Evolutionary conservation across 2,888 invertebrate species (phyloP).

Genomic region (Papilio protenor): DNA sequence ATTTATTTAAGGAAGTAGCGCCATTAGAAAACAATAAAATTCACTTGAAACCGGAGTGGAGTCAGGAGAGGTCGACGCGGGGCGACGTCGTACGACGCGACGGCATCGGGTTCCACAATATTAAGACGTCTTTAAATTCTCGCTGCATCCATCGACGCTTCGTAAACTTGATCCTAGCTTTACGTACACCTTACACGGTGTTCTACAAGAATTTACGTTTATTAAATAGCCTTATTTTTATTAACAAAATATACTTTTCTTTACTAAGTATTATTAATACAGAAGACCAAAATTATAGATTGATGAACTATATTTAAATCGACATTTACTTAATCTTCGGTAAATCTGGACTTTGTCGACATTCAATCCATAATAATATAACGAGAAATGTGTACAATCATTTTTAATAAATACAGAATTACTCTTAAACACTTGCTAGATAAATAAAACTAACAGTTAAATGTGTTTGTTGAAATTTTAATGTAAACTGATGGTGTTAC

Average conservation of each 20-base stretch:
- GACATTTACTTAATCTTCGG: not conserved
- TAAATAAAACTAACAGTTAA: not conserved
- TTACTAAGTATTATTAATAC: too few relatives aligned
- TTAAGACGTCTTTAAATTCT: conserved; percentile 58
- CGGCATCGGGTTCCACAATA: conserved; percentile 58
- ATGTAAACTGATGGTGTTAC: conserved; percentile 6
- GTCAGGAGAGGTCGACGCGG: conserved; percentile 44
- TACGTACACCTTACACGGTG: conserved; percentile 31
- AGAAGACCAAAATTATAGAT: not conserved
- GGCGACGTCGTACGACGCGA: not conserved
- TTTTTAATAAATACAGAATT: too few relatives aligned
- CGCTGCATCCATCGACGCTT: conserved; percentile 51
- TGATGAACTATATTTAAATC: not conserved
- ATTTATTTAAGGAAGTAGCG: conserved; percentile 51
- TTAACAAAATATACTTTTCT: too few relatives aligned
- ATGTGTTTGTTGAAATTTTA: not conserved
- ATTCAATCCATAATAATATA: too few relatives aligned
- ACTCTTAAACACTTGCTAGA: too few relatives aligned
- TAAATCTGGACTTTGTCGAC: too few relatives aligned
- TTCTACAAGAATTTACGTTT: conserved; percentile 3
- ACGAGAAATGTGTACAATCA: too few relatives aligned
- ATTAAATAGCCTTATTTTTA: not conserved
- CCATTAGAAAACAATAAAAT: conserved; percentile 65
- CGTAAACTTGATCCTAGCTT: conserved; percentile 43
- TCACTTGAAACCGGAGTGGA: conserved; percentile 55